Evolutionary conservation across 2,888 invertebrate species (phyloP).

Genomic region (Tenthredo amoena): DNA sequence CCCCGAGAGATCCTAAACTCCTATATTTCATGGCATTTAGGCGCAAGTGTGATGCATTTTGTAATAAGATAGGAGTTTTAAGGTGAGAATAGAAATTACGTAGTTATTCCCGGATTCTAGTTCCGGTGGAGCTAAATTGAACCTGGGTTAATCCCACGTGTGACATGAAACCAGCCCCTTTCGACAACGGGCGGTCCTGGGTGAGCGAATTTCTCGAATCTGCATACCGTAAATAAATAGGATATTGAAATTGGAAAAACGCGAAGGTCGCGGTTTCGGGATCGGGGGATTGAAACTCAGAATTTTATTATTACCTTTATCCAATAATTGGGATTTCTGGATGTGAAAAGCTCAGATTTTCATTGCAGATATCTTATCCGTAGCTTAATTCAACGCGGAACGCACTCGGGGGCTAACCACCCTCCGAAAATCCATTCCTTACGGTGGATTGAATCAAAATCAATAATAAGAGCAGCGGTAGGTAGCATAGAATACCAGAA

Average conservation of each 20-base stretch:
- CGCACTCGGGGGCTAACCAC: slow-evolving; percentile 32
- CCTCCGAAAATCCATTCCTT: slow-evolving; percentile 41
- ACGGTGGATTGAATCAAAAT: slow-evolving; percentile 45
- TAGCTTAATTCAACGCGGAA: slow-evolving; percentile 23
- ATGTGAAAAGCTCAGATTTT: neutral
- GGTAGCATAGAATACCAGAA: neutral
- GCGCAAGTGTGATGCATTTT: neutral
- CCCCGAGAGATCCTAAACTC: neutral
- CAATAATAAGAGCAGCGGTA: slow-evolving; percentile 32
- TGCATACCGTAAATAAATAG: slow-evolving; percentile 37
- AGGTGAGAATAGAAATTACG: neutral
- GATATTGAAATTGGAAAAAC: slow-evolving; percentile 14
- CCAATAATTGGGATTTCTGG: neutral
- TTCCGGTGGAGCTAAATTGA: neutral
- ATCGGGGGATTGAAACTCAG: neutral
- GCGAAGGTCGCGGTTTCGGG: neutral
- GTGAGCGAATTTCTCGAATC: neutral
- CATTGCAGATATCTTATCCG: slow-evolving; percentile 6
- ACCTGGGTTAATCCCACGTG: slow-evolving; percentile 46
- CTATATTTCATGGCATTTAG: neutral
- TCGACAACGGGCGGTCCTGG: slow-evolving; percentile 3
- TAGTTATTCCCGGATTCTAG: slow-evolving; percentile 27
- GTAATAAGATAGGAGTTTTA: neutral
- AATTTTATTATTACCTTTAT: neutral
- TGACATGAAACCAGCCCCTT: slow-evolving; percentile 35